These are phyloP conservation scores for Lepisosteus oculatus DNA, from an alignment of 2,113 vertebrate genomes.

Conservation along the genomic window DNA sequence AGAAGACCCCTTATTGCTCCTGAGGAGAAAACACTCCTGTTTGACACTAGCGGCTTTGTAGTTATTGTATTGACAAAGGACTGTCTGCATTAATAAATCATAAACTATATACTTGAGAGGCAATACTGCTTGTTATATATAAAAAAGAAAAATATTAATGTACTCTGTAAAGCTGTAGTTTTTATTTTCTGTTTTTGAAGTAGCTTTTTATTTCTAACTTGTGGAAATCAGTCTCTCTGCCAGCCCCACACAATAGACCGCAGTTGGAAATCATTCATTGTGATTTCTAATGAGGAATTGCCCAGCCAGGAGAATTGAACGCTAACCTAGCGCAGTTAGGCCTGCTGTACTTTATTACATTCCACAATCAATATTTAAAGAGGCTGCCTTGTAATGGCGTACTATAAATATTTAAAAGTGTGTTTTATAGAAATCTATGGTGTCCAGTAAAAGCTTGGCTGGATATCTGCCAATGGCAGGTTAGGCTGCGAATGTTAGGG, in stretches of 20 bases:
- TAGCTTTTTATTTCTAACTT: background rate
- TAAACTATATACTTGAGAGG: too few relatives aligned
- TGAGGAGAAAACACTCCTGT: too few relatives aligned
- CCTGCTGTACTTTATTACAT: slow-evolving; percentile 19
- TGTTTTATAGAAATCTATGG: slow-evolving; percentile 11
- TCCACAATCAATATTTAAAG: slow-evolving; percentile 37
- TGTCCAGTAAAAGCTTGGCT: slow-evolving; percentile 22
- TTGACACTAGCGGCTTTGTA: too few relatives aligned
- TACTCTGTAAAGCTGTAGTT: too few relatives aligned
- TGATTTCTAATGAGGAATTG: slow-evolving; percentile 4
- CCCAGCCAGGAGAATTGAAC: background rate
- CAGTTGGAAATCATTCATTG: background rate
- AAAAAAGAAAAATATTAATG: too few relatives aligned
- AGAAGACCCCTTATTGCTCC: too few relatives aligned
- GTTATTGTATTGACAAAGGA: too few relatives aligned
- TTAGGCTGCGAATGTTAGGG: too few relatives aligned
- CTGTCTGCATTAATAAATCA: too few relatives aligned
- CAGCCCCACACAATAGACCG: background rate
- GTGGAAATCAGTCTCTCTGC: slow-evolving; percentile 1
- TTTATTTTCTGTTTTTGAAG: too few relatives aligned
- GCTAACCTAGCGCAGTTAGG: slow-evolving; percentile 4
- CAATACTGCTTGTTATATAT: too few relatives aligned
- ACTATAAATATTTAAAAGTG: slow-evolving; percentile 38
- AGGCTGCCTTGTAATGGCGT: slow-evolving; percentile 29
- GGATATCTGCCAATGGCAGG: slow-evolving; percentile 2